A percentile compares a stretch with the other conserved stretches of the same genome.
Conservation (phyloP, 2,888 invertebrate genomes). For the Hydrotaea cyrtoneurina region DNA sequence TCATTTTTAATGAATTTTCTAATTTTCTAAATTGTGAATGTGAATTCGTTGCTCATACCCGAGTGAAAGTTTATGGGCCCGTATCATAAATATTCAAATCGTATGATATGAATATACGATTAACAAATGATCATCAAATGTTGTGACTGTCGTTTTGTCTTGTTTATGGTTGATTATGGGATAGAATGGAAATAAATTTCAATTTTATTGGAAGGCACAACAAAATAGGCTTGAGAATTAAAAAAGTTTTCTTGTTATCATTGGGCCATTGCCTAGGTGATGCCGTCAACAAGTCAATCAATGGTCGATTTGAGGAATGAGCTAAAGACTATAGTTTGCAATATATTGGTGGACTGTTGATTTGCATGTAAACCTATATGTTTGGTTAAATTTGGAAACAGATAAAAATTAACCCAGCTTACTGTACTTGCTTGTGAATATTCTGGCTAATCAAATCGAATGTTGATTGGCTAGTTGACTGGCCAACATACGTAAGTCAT, state of each 20-base stretch:
- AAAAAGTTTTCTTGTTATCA: not conserved
- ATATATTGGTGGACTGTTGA: not conserved
- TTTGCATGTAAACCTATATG: not conserved
- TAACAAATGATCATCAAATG: constrained; percentile 7
- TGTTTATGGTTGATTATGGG: not conserved
- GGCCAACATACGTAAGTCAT: no score
- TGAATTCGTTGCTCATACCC: not conserved
- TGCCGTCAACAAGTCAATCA: not conserved
- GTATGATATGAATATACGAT: not conserved
- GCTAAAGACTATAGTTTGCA: no score
- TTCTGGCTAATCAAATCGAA: no score
- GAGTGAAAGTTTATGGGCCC: not conserved
- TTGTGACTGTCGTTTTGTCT: constrained; percentile 7
- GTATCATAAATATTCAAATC: not conserved
- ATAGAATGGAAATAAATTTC: not conserved
- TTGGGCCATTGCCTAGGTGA: not conserved
- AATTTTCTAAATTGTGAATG: not conserved
- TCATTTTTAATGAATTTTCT: not conserved
- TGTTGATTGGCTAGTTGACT: no score
- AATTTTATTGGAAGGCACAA: not conserved
- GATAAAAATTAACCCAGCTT: no score
- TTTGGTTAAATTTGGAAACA: no score
- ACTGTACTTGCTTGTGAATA: no score
- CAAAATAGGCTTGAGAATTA: not conserved
- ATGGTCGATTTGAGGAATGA: not conserved